Base-by-base conservation (phyloP, 2,113 vertebrate species). In the Girardinichthys multiradiatus region DNA sequence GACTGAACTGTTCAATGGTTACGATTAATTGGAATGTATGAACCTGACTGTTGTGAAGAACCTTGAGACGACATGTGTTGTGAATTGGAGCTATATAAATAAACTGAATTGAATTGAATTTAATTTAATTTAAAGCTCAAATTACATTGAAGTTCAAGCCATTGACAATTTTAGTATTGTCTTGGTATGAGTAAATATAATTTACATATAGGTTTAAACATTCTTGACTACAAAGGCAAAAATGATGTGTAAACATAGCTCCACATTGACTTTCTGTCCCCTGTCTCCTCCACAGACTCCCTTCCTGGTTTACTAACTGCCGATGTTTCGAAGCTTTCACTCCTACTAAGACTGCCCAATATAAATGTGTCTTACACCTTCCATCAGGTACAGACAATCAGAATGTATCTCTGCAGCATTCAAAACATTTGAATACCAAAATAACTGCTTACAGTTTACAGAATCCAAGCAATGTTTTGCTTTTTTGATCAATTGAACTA, bases 301-400 rank as follows among this genome's bases (percentile, higher is more conserved):
- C 48, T 54, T 54, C 24, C 64, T 48, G 54, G 3, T 67, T 13
- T 29, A 24, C 37, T 42, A 42, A 74, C 71, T 31, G 63, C 26
- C 39, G 63, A 27, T 59, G 30, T 66, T 66, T 45, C 37, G 54
- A 66, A 45, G 63, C 54, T 28, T 35, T 66, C 63, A 12, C 63
- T 48, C 37, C 3, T 12, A 45, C 35, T 2, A 14, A 59, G 35
- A 58, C 61, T 29, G 33, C 11, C 51, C 27, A 26, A 27, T n/a
- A n/a, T n/a, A n/a, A n/a, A n/a, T 12, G 65, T 31, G 28, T 68
- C 30, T 62, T 27, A 42, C 35, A 59, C 21, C 45, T 21, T 6
- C 17, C 45, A 51, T 51, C 48, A 11, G 21, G 48, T 3, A 5
- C 2, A n/a, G 24, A n/a, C 21, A n/a, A n/a, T n/a, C 19, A 54